These are phyloP conservation scores for Pristionchus exspectatus DNA, from an alignment of 2,888 invertebrate genomes.

Conservation along the genomic window DNA sequence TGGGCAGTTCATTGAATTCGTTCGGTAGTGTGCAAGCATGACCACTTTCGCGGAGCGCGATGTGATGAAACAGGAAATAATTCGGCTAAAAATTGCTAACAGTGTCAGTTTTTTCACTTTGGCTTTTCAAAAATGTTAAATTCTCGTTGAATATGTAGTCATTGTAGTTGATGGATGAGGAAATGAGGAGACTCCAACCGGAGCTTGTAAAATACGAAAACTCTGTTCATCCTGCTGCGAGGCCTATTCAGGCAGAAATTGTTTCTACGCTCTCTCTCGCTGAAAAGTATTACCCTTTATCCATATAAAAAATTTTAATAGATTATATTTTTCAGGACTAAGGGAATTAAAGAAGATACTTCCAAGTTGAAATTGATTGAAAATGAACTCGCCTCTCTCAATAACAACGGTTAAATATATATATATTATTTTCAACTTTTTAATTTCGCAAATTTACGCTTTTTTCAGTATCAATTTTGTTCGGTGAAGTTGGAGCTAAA, in stretches of 20 bases:
- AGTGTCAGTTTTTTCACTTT: not conserved
- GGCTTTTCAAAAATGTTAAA: not conserved
- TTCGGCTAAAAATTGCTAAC: not conserved
- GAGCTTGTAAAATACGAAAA: not conserved
- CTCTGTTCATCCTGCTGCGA: constrained; percentile 13
- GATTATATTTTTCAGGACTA: not conserved
- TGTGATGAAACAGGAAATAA: not conserved
- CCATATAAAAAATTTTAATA: not conserved
- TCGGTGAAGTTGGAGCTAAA: not conserved
- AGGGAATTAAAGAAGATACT: constrained; percentile 13
- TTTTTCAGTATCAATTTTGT: not conserved
- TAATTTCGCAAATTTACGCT: too few species aligned
- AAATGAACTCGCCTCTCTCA: not conserved
- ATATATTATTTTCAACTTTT: not conserved
- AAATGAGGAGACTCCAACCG: not conserved
- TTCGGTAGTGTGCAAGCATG: not conserved
- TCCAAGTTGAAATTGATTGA: not conserved
- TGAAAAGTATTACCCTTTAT: not conserved
- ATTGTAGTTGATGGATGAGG: constrained; percentile 7
- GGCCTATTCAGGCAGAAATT: not conserved
- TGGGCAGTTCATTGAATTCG: not conserved
- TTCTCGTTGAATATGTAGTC: too few species aligned
- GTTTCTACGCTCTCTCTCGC: not conserved
- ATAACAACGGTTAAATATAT: not conserved
- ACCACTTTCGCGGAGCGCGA: not conserved